phyloP scores from a whole-genome alignment of 2,113 vertebrate genomes.

The Azemiops feae region DNA sequence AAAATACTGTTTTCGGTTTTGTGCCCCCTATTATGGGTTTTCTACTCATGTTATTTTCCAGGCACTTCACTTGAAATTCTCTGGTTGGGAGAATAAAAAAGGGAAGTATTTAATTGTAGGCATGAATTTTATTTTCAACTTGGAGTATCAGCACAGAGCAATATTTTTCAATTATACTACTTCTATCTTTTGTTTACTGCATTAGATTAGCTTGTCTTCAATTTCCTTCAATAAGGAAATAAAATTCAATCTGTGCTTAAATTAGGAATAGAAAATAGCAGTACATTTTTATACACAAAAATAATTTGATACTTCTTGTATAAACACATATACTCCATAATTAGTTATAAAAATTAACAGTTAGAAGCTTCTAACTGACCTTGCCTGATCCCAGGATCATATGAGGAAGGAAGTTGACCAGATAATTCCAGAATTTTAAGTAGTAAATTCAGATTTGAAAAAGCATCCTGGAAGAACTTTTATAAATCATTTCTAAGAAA shows the following conservation, averaged over 20 bases:
- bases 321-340: not conserved
- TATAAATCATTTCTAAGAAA: not conserved
- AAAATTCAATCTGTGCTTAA: not conserved
- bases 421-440: not conserved
- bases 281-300: not conserved
- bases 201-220: not conserved
- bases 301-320: not conserved
- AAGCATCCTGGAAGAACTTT: not conserved
- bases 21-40: conserved; percentile 24
- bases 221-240: not conserved
- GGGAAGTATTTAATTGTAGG: not conserved
- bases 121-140: not conserved
- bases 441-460: not conserved
- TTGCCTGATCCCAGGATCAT: not conserved
- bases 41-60: not conserved
- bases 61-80: conserved; percentile 1
- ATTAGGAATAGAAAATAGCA: not conserved
- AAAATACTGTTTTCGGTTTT: conserved; percentile 26
- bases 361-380: not conserved
- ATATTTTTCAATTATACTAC: not conserved
- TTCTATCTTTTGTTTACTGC: conserved; percentile 21
- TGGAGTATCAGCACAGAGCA: not conserved
- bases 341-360: not conserved
- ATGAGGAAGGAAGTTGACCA: not conserved
- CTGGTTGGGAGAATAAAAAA: not conserved